Conservation (phyloP, 2,888 invertebrate species). For the Pterobdella sp. region DNA sequence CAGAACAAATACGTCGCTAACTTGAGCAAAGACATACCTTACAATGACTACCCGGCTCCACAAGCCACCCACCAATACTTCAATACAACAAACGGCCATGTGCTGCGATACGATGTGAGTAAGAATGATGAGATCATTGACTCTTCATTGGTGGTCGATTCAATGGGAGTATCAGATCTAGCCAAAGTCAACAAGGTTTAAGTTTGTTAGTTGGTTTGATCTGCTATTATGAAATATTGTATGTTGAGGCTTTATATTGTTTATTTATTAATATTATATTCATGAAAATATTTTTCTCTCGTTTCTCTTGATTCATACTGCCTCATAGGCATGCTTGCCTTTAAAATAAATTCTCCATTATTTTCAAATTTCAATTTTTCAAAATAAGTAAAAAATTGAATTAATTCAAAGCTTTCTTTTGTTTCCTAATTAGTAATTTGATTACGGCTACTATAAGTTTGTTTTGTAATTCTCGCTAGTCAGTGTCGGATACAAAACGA, state of each 20-base stretch:
- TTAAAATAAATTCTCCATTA: too few relatives aligned
- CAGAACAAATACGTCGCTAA: constrained; percentile 3
- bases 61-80: constrained; percentile 2
- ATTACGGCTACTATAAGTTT: too few relatives aligned
- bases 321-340: too few relatives aligned
- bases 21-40: not conserved
- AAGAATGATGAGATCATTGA: constrained; percentile 21
- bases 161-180: not conserved
- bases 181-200: not conserved
- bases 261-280: too few relatives aligned
- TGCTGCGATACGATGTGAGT: constrained; percentile 22
- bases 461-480: not conserved
- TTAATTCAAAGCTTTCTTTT: too few relatives aligned
- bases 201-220: not conserved
- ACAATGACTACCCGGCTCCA: not conserved
- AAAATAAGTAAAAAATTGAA: too few relatives aligned
- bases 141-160: not conserved
- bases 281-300: too few relatives aligned
- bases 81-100: constrained; percentile 18
- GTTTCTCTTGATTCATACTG: too few relatives aligned
- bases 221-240: too few relatives aligned
- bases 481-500: constrained; percentile 10
- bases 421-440: too few relatives aligned
- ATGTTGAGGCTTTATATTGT: too few relatives aligned
- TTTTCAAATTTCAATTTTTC: too few relatives aligned